Evolutionary conservation across 2,113 vertebrate genomes (phyloP).

Genomic region (Urocitellus parryii): DNA sequence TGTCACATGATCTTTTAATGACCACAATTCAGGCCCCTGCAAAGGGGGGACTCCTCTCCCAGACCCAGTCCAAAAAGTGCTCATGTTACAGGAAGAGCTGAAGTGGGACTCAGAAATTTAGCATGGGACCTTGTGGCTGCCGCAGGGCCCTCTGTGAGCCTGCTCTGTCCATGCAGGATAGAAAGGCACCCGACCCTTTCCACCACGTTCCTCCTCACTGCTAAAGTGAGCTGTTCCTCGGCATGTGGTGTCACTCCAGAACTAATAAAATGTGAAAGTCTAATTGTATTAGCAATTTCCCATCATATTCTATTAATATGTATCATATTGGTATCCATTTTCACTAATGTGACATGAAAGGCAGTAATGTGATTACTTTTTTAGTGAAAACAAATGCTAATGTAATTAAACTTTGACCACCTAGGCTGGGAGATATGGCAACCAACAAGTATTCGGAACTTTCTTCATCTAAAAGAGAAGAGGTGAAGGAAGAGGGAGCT

Average conservation of each 20-base stretch:
- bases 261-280: conserved; percentile 90
- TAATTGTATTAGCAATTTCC: conserved; percentile 91
- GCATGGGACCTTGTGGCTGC: not conserved
- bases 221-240: conserved; percentile 76
- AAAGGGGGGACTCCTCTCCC: conserved; percentile 65
- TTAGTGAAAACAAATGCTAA: conserved; percentile 78
- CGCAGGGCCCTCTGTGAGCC: not conserved
- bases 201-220: rapidly evolving
- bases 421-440: conserved; percentile 18
- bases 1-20: conserved; percentile 82
- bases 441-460: not conserved
- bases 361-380: conserved; percentile 89
- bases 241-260: conserved; percentile 82
- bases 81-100: conserved; percentile 37
- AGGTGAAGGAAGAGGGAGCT: not conserved
- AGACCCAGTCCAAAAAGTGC: conserved; percentile 22
- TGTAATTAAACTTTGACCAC: conserved; percentile 78
- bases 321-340: conserved; percentile 88
- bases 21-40: conserved; percentile 69
- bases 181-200: not conserved
- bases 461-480: conserved; percentile 46
- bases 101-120: not conserved
- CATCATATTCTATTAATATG: conserved; percentile 90
- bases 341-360: conserved; percentile 90
- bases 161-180: not conserved